phyloP scores from a whole-genome alignment of 2,113 vertebrate species.

The Peucedramus taeniatus region DNA sequence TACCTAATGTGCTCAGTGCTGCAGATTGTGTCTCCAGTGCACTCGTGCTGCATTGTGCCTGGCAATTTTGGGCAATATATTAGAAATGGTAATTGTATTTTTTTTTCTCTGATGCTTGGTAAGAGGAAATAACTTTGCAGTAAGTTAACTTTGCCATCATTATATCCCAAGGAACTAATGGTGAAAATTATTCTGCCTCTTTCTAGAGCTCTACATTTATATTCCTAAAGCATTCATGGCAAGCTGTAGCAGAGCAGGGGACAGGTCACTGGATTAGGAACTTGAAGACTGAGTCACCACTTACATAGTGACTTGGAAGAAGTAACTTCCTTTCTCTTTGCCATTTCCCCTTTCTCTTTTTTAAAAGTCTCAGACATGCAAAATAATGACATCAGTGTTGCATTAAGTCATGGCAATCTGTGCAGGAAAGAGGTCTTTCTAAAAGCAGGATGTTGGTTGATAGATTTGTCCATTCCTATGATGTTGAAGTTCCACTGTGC shows the following conservation, averaged over 20 bases:
- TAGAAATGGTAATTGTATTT: not conserved
- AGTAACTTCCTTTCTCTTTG: not conserved
- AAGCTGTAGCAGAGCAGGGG: not conserved
- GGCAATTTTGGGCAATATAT: not conserved
- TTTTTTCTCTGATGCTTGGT: not conserved
- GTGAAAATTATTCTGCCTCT: not conserved
- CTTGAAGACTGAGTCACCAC: not conserved
- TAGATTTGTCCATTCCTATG: not conserved
- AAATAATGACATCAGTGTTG: not conserved
- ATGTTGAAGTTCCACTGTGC: not conserved
- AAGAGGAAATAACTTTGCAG: not conserved
- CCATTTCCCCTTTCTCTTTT: not conserved
- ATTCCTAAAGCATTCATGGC: not conserved
- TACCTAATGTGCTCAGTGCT: not conserved
- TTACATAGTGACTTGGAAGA: not conserved
- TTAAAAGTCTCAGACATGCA: not conserved
- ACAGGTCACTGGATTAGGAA: not conserved
- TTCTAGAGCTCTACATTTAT: not conserved
- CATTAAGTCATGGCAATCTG: not conserved
- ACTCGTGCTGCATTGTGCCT: not conserved
- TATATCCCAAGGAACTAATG: not conserved
- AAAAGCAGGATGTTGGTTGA: not conserved
- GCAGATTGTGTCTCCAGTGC: not conserved
- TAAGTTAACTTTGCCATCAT: not conserved
- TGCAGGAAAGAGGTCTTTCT: not conserved